phyloP scores from a whole-genome alignment of 2,113 vertebrate species.

The Myiagra hebetior region DNA sequence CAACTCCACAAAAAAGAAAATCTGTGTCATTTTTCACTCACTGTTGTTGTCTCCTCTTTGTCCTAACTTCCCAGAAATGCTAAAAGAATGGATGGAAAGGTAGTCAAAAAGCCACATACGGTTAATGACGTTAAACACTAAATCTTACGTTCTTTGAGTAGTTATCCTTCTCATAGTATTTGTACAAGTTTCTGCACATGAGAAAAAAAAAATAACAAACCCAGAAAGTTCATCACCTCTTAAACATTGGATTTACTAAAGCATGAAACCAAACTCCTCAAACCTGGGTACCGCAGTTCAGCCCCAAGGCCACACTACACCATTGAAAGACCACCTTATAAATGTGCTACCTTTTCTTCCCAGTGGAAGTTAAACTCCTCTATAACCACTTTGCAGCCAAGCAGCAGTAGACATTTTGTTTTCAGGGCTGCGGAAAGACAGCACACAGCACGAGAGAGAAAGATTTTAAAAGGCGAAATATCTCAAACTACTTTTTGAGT shows the following conservation, averaged over 20 bases:
- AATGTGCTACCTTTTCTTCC: conserved; percentile 15
- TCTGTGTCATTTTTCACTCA: conserved; percentile 47
- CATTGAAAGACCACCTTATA: neutral
- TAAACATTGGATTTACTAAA: neutral
- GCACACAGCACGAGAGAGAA: conserved; percentile 1
- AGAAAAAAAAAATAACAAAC: neutral
- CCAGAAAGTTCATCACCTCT: neutral
- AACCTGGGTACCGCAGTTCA: neutral
- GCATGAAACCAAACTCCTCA: neutral
- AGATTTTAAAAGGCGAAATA: neutral
- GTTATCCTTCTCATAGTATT: neutral
- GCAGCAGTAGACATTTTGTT: conserved; percentile 11
- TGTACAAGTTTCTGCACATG: neutral
- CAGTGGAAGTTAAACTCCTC: conserved; percentile 37
- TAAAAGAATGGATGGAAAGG: conserved; percentile 62
- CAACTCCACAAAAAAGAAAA: neutral
- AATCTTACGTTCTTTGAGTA: neutral
- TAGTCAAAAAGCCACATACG: conserved; percentile 42
- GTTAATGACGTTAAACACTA: neutral
- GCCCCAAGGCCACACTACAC: neutral
- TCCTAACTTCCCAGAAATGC: conserved; percentile 63
- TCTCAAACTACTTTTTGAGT: neutral
- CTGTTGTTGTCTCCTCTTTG: conserved; percentile 65
- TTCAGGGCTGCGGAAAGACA: neutral
- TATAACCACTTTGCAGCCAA: neutral